phyloP scores from a whole-genome alignment of 2,113 vertebrate species.

The Muntiacus reevesi region DNA sequence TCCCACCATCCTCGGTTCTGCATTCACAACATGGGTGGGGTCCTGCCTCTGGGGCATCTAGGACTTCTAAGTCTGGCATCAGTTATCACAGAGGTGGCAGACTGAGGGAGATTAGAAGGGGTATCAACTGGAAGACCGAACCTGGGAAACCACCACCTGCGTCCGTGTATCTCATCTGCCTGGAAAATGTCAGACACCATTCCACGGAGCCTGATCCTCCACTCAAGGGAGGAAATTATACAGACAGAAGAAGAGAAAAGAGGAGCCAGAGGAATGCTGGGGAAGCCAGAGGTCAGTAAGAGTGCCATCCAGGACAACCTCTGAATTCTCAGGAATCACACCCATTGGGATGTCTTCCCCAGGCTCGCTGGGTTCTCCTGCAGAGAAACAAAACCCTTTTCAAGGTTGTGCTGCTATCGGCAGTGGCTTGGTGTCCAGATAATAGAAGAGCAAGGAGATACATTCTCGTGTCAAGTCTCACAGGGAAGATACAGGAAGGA shows the following conservation, averaged over 20 bases:
- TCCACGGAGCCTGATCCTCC: neutral
- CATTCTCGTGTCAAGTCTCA: neutral
- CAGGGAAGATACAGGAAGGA: neutral
- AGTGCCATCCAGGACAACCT: accelerated
- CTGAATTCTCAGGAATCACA: neutral
- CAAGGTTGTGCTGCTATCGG: neutral
- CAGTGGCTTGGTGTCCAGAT: neutral
- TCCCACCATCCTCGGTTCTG: neutral
- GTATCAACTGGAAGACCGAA: neutral
- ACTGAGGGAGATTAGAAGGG: neutral
- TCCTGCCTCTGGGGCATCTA: neutral
- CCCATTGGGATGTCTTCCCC: neutral
- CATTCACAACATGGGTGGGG: neutral
- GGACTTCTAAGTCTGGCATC: neutral
- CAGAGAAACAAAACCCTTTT: neutral
- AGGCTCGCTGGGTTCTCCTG: neutral
- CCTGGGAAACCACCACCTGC: neutral
- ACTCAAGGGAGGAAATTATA: neutral
- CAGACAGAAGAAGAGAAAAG: neutral
- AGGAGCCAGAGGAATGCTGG: neutral
- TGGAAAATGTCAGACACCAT: neutral
- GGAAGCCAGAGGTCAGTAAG: neutral
- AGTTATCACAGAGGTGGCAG: neutral
- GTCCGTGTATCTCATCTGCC: neutral
- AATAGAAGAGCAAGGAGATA: neutral